A percentile compares a stretch with the other conserved stretches of the same genome.
phyloP scores from a whole-genome alignment of 2,113 vertebrate species.

The Tetrax tetrax region DNA sequence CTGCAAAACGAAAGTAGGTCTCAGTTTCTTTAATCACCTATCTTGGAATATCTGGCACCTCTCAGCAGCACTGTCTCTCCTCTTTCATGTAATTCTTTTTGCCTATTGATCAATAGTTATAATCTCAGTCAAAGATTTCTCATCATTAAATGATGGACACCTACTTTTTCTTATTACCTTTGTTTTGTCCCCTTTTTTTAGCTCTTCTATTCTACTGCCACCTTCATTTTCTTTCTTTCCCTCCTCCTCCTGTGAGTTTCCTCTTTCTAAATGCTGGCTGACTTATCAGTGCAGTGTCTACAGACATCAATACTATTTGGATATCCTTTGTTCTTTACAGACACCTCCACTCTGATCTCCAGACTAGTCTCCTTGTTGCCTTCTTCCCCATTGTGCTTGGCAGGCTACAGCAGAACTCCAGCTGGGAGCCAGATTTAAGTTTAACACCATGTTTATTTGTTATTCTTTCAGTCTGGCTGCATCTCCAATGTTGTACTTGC shows the following conservation, averaged over 20 bases:
- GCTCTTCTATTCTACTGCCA: not conserved
- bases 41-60: not conserved
- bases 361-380: slow-evolving; percentile 20
- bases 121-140: not conserved
- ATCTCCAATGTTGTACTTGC: not conserved
- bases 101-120: not conserved
- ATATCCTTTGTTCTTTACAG: slow-evolving; percentile 48
- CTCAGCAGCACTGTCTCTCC: not conserved
- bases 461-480: slow-evolving; percentile 12
- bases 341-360: slow-evolving; percentile 13
- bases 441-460: not conserved
- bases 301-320: not conserved
- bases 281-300: slow-evolving; percentile 14
- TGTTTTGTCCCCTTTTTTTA: not conserved
- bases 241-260: not conserved
- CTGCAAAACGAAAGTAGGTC: not conserved
- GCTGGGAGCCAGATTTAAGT: slow-evolving; percentile 20
- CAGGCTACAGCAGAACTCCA: not conserved
- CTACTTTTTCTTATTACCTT: not conserved
- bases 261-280: not conserved
- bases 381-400: not conserved
- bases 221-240: not conserved
- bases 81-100: not conserved
- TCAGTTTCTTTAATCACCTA: not conserved
- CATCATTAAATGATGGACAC: not conserved